Conservation (phyloP, 1,140 invertebrate genomes). For the Lysiphlebus fabarum region DNA sequence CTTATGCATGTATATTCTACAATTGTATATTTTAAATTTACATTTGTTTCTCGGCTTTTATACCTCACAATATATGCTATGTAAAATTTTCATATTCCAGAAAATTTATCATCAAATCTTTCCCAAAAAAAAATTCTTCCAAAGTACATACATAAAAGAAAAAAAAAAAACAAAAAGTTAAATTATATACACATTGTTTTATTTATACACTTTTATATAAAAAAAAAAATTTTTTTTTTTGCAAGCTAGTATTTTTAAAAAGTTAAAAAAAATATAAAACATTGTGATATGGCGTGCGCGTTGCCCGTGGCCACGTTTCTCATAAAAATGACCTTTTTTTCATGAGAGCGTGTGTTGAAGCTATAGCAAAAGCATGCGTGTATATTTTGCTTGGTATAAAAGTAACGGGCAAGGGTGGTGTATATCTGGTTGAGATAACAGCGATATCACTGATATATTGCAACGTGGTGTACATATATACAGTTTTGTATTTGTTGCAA, state of each 20-base stretch:
- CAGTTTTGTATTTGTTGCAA: constrained; percentile 1
- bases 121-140: too few relatives aligned
- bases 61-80: too few relatives aligned
- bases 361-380: neutral
- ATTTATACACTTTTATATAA: too few relatives aligned
- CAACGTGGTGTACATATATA: constrained; percentile 7
- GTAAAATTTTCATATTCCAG: too few relatives aligned
- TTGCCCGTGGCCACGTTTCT: constrained; percentile 35
- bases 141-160: too few relatives aligned
- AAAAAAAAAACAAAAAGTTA: too few relatives aligned
- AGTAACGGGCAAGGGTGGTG: constrained; percentile 31
- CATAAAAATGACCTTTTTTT: constrained; percentile 40
- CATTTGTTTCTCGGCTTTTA: too few relatives aligned
- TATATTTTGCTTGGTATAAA: constrained; percentile 30
- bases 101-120: too few relatives aligned
- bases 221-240: neutral
- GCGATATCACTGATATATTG: constrained; percentile 39
- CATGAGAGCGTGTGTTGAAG: constrained; percentile 12
- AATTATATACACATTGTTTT: too few relatives aligned
- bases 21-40: too few relatives aligned
- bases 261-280: constrained; percentile 27
- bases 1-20: too few relatives aligned
- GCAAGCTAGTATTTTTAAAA: neutral
- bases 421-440: constrained; percentile 39
- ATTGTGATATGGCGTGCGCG: constrained; percentile 26